Percentiles rank a stretch among this genome's conserved stretches.
These are phyloP conservation scores for Corvus moneduloides DNA, from an alignment of 2,113 vertebrate genomes.

Conservation along the genomic window DNA sequence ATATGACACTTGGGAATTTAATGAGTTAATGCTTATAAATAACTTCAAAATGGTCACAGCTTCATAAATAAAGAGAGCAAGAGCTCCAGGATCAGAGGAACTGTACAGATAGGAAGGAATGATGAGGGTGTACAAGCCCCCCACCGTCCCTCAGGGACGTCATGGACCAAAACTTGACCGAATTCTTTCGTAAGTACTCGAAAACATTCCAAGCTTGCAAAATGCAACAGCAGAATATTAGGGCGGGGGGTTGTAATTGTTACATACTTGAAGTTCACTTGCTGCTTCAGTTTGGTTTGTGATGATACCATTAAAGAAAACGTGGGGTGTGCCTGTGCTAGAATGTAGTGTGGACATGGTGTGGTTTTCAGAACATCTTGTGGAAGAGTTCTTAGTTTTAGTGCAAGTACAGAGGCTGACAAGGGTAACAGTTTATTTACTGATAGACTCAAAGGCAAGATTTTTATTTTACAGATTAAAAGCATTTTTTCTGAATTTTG, in stretches of 20 bases:
- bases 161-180: constrained; percentile 73
- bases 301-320: background rate
- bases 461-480: background rate
- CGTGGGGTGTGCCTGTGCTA: background rate
- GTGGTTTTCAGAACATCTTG: background rate
- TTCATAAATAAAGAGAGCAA: constrained; percentile 62
- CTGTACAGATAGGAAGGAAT: background rate
- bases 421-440: background rate
- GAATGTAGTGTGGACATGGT: background rate
- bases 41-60: constrained; percentile 54
- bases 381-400: background rate
- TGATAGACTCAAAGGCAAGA: background rate
- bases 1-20: constrained; percentile 28
- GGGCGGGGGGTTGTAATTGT: background rate
- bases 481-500: background rate
- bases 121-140: constrained; percentile 70
- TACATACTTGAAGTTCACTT: background rate
- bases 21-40: constrained; percentile 77
- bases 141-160: constrained; percentile 23
- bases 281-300: background rate
- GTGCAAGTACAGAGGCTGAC: background rate
- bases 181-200: constrained; percentile 73
- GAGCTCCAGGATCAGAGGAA: background rate
- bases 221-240: accelerated
- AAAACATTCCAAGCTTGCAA: background rate